Evolutionary conservation across 2,888 invertebrate genomes (phyloP).

Genomic region (Theretra japonica): DNA sequence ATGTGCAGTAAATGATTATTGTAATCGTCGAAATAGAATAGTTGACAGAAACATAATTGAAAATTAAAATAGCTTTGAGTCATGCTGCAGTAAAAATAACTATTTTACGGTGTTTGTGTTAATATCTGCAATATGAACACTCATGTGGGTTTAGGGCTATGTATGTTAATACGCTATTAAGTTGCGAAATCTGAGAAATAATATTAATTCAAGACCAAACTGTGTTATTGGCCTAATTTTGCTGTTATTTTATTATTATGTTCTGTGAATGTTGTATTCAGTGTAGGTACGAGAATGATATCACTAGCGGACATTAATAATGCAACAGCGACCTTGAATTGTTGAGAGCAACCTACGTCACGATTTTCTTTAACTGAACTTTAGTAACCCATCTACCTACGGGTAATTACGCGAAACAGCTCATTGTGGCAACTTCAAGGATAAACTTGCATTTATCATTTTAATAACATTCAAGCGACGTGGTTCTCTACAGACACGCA

Average conservation of each 20-base stretch:
- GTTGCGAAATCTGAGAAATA: background rate
- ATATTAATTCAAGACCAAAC: background rate
- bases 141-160: constrained; percentile 1
- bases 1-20: too few relatives aligned
- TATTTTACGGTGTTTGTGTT: background rate
- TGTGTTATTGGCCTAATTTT: constrained; percentile 33
- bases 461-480: background rate
- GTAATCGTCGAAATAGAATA: background rate
- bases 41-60: background rate
- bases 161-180: background rate
- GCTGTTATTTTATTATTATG: constrained; percentile 28
- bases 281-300: constrained; percentile 56
- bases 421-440: constrained; percentile 6
- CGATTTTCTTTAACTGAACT: constrained; percentile 44
- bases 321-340: constrained; percentile 58
- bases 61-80: background rate
- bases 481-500: background rate
- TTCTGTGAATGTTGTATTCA: constrained; percentile 38
- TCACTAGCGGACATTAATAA: constrained; percentile 63
- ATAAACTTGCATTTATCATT: constrained; percentile 6
- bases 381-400: constrained; percentile 28
- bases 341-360: constrained; percentile 53
- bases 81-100: background rate
- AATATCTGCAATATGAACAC: background rate
- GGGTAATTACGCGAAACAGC: background rate